Percentiles rank a stretch among this genome's conserved stretches.
These are phyloP conservation scores for Crocallis elinguaria DNA, from an alignment of 2,888 invertebrate genomes.

Conservation along the genomic window DNA sequence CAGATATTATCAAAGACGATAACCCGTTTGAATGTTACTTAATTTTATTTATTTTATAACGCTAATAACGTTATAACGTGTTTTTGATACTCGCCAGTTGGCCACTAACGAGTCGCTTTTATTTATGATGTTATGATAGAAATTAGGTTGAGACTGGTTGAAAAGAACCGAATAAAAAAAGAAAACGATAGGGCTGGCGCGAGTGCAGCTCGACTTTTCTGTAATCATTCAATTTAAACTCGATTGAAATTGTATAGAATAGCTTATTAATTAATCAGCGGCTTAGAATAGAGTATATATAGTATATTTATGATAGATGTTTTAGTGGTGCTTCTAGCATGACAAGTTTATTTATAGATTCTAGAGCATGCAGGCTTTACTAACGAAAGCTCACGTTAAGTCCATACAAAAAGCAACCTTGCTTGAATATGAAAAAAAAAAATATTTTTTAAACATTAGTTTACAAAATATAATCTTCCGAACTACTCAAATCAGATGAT, in stretches of 20 bases:
- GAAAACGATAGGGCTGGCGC: not conserved
- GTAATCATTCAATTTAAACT: slow-evolving; percentile 5
- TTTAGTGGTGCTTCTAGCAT: no score
- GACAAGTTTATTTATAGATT: no score
- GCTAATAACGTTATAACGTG: slow-evolving; percentile 14
- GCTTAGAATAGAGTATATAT: no score
- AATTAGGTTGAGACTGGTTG: slow-evolving; percentile 10
- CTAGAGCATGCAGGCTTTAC: no score
- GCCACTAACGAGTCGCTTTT: slow-evolving; percentile 31
- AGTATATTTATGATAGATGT: no score
- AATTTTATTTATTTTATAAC: slow-evolving; percentile 30
- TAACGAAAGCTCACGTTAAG: no score
- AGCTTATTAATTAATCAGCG: not conserved
- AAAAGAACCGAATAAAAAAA: slow-evolving; percentile 1
- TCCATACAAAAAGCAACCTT: no score
- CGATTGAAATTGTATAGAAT: not conserved
- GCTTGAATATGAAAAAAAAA: no score
- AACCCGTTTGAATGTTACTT: slow-evolving; percentile 1
- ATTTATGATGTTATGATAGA: slow-evolving; percentile 32
- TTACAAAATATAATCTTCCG: no score
- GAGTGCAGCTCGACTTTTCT: not conserved
- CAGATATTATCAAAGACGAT: not conserved
- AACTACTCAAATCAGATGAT: no score
- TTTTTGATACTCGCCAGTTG: slow-evolving; percentile 16
- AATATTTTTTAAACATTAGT: no score